Percentiles rank a stretch among this genome's conserved stretches.
Conservation (phyloP, 2,797 vertebrate species). For the Crossoptilon crossoptilon region DNA sequence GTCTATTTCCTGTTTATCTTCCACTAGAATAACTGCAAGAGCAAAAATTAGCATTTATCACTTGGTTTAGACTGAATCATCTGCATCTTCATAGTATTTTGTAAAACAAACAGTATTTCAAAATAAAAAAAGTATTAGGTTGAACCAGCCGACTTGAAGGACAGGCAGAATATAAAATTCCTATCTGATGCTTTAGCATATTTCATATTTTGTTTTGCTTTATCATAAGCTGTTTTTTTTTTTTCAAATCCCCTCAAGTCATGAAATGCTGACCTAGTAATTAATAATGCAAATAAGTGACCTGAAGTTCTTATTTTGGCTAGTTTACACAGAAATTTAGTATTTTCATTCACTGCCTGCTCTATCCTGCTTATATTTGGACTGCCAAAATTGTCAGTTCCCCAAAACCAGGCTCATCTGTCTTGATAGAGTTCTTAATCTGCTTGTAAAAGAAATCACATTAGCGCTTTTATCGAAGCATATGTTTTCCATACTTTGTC, state of each 20-base stretch:
- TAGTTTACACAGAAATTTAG: not conserved
- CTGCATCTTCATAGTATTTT: not conserved
- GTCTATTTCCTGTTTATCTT: not conserved
- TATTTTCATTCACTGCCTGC: not conserved
- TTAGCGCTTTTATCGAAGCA: slow-evolving; percentile 27
- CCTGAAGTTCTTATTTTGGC: not conserved
- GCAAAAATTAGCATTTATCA: not conserved
- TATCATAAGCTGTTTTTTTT: not conserved
- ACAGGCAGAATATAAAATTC: not conserved
- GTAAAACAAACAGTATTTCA: not conserved
- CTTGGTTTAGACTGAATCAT: not conserved
- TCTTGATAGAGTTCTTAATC: slow-evolving; percentile 25
- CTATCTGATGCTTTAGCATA: not conserved
- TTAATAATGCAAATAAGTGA: not conserved
- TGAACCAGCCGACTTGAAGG: not conserved
- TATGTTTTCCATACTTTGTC: slow-evolving; percentile 28
- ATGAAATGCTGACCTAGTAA: slow-evolving; percentile 39
- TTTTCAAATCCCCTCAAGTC: slow-evolving; percentile 36
- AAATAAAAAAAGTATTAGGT: not conserved
- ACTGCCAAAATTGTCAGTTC: not conserved
- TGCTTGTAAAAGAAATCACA: slow-evolving; percentile 15
- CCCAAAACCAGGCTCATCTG: not conserved
- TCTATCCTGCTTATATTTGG: not conserved
- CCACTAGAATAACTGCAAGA: not conserved
- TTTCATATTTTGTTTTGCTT: not conserved